Base-by-base conservation (phyloP, 2,797 vertebrate species). In the Dipus sagitta region DNA sequence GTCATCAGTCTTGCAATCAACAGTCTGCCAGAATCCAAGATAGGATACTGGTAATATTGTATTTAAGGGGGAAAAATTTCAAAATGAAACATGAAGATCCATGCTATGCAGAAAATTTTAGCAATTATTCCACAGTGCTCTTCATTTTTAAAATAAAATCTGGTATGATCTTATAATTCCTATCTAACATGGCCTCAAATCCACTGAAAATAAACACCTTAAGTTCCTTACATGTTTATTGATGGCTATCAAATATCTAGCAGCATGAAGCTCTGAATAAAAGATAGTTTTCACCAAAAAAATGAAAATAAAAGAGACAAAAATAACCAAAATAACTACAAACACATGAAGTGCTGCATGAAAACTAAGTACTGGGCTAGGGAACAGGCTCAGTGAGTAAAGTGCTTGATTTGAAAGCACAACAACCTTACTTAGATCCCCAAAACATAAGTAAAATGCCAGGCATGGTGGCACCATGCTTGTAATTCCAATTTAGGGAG, bases 201-300 rank as follows among this genome's bases (percentile, higher is more conserved):
- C 24, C 34, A 78, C 21, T 42, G 60, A 82, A 67, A 24, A 70
- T 21, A 88, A 83, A 17, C 15, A 71, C 15, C n/a, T 90, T 90
- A 92, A 84, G 74, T 76, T 64, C 62, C 71, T 13, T 62, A 70
- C 1, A 24, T 71, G 26, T 62, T 83, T 60, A 60, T 18, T 58
- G 47, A 90, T 42, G 42, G 23, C 72, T 77, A 77, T 21, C 52
- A 77, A 93, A n/a, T 32, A 71, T 70, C 93, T 0, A 90, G 34
- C 23, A 90, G 34, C 26, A 52, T 17, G 88, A 26, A 86, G 65
- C 21, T 94, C 42, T 86, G 47, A 96, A 75, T 76, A 77, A 81
- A 94, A 47, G 12, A 30, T 14, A 54, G 4, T 60, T 60, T 58
- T 8, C 54, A 78, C 12, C 28, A 24, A 65, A 65, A 23, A 85